phyloP scores from a whole-genome alignment of 2,797 vertebrate species.

The Novumbra hubbsi region DNA sequence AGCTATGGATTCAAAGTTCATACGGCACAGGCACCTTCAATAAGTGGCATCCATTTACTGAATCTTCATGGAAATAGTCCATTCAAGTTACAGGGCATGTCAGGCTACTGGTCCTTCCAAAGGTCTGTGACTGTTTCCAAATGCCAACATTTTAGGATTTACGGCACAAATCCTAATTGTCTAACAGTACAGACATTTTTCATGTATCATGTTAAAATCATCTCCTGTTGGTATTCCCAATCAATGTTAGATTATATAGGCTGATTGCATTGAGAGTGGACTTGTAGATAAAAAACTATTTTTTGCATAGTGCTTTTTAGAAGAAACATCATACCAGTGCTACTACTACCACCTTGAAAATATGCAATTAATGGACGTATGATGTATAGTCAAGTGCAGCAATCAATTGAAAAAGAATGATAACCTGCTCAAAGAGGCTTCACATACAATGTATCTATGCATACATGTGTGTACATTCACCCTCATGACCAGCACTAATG shows the following conservation, averaged over 20 bases:
- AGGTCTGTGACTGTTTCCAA: no score
- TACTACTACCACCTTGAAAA: background rate
- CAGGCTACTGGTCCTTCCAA: background rate
- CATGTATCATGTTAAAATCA: no score
- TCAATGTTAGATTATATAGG: no score
- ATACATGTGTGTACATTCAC: background rate
- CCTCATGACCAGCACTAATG: constrained; percentile 55
- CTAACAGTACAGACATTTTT: no score
- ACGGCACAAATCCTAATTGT: no score
- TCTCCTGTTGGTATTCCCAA: no score
- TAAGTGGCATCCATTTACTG: background rate
- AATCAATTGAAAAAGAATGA: background rate
- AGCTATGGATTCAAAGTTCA: background rate
- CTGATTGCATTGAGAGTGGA: no score
- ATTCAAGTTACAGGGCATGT: background rate
- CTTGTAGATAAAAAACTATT: background rate
- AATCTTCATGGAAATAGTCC: background rate
- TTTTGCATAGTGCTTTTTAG: background rate
- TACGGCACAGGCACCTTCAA: background rate
- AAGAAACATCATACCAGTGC: background rate
- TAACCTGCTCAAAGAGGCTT: background rate
- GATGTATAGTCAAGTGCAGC: background rate
- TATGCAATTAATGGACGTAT: background rate
- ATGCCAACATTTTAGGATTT: no score
- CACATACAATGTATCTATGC: background rate